Evolutionary conservation across 2,888 invertebrate species (phyloP).

Genomic region (Sepiola atlantica): DNA sequence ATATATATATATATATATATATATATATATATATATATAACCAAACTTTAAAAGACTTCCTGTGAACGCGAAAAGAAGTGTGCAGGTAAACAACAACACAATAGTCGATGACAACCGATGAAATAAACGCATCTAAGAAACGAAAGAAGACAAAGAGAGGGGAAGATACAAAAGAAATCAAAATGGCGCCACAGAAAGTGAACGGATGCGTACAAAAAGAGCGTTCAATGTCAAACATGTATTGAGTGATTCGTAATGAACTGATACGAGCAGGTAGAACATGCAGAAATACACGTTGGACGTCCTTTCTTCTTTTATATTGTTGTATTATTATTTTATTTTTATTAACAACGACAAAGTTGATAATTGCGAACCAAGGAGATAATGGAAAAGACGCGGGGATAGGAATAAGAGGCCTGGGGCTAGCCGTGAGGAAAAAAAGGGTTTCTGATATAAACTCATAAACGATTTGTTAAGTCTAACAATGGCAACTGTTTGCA

Average conservation of each 20-base stretch:
- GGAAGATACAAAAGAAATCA: neutral
- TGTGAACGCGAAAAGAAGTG: neutral
- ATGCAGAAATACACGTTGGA: neutral
- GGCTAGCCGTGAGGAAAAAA: neutral
- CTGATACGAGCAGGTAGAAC: neutral
- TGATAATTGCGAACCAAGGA: neutral
- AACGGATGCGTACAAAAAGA: neutral
- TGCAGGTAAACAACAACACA: neutral
- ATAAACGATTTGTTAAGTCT: neutral
- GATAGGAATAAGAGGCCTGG: neutral
- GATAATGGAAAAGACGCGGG: neutral
- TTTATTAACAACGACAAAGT: neutral
- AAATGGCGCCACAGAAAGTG: neutral
- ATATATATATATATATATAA: neutral
- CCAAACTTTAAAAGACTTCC: neutral
- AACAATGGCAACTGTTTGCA: neutral
- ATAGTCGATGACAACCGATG: conserved; percentile 20
- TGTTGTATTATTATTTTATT: neutral
- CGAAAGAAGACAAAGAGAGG: neutral
- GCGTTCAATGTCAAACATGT: neutral
- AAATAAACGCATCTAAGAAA: neutral
- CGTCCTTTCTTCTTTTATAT: no score
- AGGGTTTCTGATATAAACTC: neutral
- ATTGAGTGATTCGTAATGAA: neutral
- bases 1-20: no score